Evolutionary conservation across 1,140 invertebrate genomes (phyloP).

Genomic region (Drosophila novamexicana): DNA sequence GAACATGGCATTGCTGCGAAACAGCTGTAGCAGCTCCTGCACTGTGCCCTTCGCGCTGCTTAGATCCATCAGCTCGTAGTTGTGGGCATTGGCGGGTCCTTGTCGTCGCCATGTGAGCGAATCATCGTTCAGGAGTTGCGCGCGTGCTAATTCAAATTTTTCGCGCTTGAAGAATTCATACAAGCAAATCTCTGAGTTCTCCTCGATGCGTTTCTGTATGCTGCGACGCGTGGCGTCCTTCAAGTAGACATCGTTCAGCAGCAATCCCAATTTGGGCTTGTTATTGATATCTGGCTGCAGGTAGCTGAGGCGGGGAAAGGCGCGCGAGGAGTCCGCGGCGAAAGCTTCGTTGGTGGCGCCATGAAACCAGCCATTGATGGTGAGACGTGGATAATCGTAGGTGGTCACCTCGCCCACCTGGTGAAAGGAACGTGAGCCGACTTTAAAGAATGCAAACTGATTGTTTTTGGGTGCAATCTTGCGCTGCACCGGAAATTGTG

Average conservation of each 20-base stretch:
- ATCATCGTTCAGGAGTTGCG: constrained; percentile 84
- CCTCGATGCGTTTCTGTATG: constrained; percentile 86
- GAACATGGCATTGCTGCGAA: constrained; percentile 86
- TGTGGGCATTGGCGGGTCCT: constrained; percentile 87
- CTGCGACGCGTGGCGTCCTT: constrained; percentile 82
- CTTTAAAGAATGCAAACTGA: constrained; percentile 90
- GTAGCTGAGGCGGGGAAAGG: constrained; percentile 69
- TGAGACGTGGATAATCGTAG: constrained; percentile 87
- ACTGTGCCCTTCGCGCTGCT: constrained; percentile 84
- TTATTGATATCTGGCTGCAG: constrained; percentile 64
- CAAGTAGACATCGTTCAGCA: constrained; percentile 86
- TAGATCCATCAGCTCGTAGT: constrained; percentile 86
- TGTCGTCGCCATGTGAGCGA: constrained; percentile 85
- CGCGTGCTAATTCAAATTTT: constrained; percentile 84
- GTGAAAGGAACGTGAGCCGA: constrained; percentile 84
- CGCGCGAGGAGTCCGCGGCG: constrained; percentile 62
- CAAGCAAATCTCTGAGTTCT: constrained; percentile 86
- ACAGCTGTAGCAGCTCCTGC: constrained; percentile 84
- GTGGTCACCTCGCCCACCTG: constrained; percentile 89
- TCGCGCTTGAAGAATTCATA: constrained; percentile 85
- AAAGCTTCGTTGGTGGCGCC: constrained; percentile 84
- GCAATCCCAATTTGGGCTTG: constrained; percentile 77
- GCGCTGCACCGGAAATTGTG: constrained; percentile 85
- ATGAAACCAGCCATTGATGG: constrained; percentile 92
- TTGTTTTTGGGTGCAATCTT: constrained; percentile 88